Conservation (phyloP, 2,888 invertebrate species). For the Drosophila tripunctata region DNA sequence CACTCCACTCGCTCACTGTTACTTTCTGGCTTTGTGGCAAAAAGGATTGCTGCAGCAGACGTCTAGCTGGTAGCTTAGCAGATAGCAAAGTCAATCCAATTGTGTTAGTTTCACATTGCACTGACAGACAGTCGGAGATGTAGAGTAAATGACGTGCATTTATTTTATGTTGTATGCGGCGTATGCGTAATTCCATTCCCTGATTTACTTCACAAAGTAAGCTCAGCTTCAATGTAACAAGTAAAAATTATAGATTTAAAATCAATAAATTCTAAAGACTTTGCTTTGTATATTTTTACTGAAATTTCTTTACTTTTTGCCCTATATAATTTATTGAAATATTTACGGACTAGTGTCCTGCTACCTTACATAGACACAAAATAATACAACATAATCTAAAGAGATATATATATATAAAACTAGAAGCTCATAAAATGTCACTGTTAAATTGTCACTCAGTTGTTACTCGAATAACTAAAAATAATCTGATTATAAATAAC, state of each 20-base stretch:
- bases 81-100: constrained; percentile 52
- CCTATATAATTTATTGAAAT: too few species aligned
- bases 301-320: too few species aligned
- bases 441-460: too few species aligned
- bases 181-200: constrained; percentile 45
- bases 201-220: neutral
- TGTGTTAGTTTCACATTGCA: constrained; percentile 37
- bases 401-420: too few species aligned
- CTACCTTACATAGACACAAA: too few species aligned
- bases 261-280: neutral
- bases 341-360: too few species aligned
- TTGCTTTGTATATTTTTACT: neutral
- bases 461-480: too few species aligned
- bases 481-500: too few species aligned
- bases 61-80: constrained; percentile 30
- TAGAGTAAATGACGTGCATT: constrained; percentile 12
- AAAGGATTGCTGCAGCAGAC: constrained; percentile 17
- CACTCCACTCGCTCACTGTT: neutral
- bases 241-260: neutral
- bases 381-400: too few species aligned
- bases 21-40: neutral
- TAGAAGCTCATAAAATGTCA: too few species aligned
- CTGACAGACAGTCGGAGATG: constrained; percentile 1
- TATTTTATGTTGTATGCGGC: constrained; percentile 26
- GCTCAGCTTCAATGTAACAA: neutral